Evolutionary conservation across 2,797 vertebrate genomes (phyloP).

Genomic region (Rachycentron canadum): DNA sequence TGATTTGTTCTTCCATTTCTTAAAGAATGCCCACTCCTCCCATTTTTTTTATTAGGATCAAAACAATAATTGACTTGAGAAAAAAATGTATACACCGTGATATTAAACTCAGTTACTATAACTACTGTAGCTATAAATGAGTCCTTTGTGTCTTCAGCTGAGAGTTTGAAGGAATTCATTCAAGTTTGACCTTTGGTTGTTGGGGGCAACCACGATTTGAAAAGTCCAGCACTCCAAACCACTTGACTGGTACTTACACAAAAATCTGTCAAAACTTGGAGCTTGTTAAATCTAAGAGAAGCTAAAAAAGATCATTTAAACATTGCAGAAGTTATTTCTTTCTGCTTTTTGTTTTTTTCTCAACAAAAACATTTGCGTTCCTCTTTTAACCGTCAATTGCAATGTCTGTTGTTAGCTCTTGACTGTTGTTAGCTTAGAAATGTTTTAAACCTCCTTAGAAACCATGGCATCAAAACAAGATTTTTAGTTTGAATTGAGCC

Average conservation of each 20-base stretch:
- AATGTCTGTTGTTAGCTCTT: not conserved
- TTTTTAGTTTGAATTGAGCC: slow-evolving; percentile 1
- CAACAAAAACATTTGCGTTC: not conserved
- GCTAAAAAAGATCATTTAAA: not conserved
- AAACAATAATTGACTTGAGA: not conserved
- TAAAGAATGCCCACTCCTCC: not conserved
- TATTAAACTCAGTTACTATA: slow-evolving; percentile 4
- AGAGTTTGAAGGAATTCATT: slow-evolving; percentile 54
- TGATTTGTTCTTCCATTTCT: not conserved
- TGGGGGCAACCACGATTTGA: slow-evolving; percentile 52
- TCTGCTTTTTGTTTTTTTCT: slow-evolving; percentile 7
- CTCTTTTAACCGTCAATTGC: fast-evolving
- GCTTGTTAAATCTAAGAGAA: not conserved
- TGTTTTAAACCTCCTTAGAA: not conserved
- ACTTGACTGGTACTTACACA: slow-evolving; percentile 3
- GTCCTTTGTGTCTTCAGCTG: slow-evolving; percentile 4
- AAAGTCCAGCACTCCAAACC: slow-evolving; percentile 17
- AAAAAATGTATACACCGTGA: not conserved
- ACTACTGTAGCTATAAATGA: not conserved
- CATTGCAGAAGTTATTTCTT: not conserved
- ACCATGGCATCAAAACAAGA: not conserved
- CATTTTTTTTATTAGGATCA: not conserved
- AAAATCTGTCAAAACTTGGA: slow-evolving; percentile 5
- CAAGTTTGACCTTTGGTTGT: slow-evolving; percentile 55
- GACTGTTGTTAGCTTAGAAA: slow-evolving; percentile 10